Evolutionary conservation across 2,888 invertebrate species (phyloP), one percentile per base, ranked within the genome.

Genomic region (Strigamia maritima): DNA sequence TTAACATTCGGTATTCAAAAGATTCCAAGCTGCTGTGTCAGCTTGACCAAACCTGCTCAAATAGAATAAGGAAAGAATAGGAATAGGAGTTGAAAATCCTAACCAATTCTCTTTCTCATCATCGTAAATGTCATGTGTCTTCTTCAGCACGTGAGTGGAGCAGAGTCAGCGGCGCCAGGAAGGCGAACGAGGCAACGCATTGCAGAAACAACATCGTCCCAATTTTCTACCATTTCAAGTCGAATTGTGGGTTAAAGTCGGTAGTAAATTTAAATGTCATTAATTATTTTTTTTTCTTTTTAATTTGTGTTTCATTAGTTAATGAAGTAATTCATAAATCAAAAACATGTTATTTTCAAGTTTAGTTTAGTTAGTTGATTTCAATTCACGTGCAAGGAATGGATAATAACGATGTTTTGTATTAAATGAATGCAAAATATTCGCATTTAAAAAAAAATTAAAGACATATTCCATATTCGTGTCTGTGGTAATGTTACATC

Each of bases 51-150:
- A 65, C 22, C 22, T 19, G 44, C 44, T 44, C 16, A 44, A 44
- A 44, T n/a, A 44, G 44, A 44, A 44, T 44, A 44, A 44, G 44
- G 44, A 44, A 16, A 44, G n/a, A n/a, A 44, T 44, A n/a, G 19
- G 24, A 65, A 22, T 16, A 7, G 4, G 22, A 24, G 60, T n/a
- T n/a, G 60, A 24, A 65, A 65, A 19, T 65, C 60, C 60, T 65
- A 65, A 65, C 60, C 60, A 65, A 65, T 65, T 65, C 60, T 22
- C 60, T 65, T 65, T 65, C 60, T 65, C 60, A 65, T 65, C 60
- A 65, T 65, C 60, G 12, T 65, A 65, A 65, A 65, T 65, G 60
- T 65, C 60, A 65, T 65, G 22, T 65, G 60, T 22, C 60, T 22
- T 65, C 12, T 22, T 65, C 6, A 24, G 24, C 22, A 16, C 60